phyloP scores from a whole-genome alignment of 2,113 vertebrate genomes.

The Seriola rivoliana region DNA sequence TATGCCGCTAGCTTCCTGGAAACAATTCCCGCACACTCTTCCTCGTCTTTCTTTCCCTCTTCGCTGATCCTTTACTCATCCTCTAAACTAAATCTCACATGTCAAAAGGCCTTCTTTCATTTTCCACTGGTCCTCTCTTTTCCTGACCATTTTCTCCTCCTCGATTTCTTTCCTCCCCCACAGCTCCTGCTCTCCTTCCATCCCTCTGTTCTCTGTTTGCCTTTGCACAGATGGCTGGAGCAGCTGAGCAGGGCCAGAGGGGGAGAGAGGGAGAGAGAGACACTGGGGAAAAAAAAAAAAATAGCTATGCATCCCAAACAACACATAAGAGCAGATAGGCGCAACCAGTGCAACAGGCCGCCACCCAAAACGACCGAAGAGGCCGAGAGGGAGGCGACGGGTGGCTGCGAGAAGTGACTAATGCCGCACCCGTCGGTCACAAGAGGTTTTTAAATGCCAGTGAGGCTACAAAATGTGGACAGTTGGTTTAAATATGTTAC shows the following conservation, averaged over 20 bases:
- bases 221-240: conserved; percentile 83
- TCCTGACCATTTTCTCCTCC: conserved; percentile 26
- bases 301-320: conserved; percentile 40
- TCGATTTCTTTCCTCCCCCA: conserved; percentile 37
- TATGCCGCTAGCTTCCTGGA: conserved; percentile 55
- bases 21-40: conserved; percentile 40
- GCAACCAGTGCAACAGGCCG: conserved; percentile 47
- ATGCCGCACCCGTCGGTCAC: conserved; percentile 29
- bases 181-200: conserved; percentile 51
- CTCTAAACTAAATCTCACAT: conserved; percentile 32
- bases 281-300: conserved; percentile 27
- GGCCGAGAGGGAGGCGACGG: conserved; percentile 27
- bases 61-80: conserved; percentile 45
- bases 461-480: conserved; percentile 26
- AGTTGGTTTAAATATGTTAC: conserved; percentile 33
- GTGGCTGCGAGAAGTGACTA: conserved; percentile 19
- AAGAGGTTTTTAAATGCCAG: conserved; percentile 47
- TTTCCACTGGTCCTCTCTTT: conserved; percentile 45
- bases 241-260: conserved; percentile 84
- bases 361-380: conserved; percentile 35
- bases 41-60: conserved; percentile 44
- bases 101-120: conserved; percentile 58
- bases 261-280: conserved; percentile 36
- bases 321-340: conserved; percentile 40
- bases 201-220: conserved; percentile 81